These are phyloP conservation scores for Corythoichthys intestinalis DNA, from an alignment of 2,113 vertebrate genomes.

Conservation along the genomic window DNA sequence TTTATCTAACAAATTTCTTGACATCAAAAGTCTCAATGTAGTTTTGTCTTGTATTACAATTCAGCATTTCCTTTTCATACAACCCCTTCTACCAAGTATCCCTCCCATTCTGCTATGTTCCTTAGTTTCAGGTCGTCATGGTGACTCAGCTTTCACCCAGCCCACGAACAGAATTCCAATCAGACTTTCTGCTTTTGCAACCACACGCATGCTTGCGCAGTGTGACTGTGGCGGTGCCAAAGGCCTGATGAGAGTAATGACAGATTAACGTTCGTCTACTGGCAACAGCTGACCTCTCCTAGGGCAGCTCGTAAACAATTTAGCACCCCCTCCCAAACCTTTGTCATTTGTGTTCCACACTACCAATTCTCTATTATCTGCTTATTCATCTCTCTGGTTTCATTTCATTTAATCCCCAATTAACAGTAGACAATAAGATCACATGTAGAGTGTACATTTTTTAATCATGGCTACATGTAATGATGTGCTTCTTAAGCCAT, in stretches of 20 bases:
- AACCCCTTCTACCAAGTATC: background rate
- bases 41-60: too few relatives aligned
- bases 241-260: constrained; percentile 66
- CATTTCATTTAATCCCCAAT: constrained; percentile 16
- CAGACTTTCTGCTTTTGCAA: constrained; percentile 32
- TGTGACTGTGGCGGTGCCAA: constrained; percentile 39
- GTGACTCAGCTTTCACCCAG: constrained; percentile 60
- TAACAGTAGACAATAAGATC: background rate
- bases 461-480: constrained; percentile 18
- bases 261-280: constrained; percentile 60
- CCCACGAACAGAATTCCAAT: constrained; percentile 56
- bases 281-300: constrained; percentile 61
- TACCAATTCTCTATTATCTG: background rate
- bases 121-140: constrained; percentile 56
- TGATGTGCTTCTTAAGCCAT: constrained; percentile 27
- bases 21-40: background rate
- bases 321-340: constrained; percentile 17
- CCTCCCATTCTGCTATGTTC: constrained; percentile 28
- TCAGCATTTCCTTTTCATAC: too few relatives aligned
- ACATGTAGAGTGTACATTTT: constrained; percentile 17
- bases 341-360: constrained; percentile 13
- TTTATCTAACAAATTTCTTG: constrained; percentile 4
- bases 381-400: constrained; percentile 7
- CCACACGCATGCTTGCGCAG: constrained; percentile 24
- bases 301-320: constrained; percentile 56